Evolutionary conservation across 1,140 invertebrate species (phyloP).

Genomic region (Rhyzopertha dominica): DNA sequence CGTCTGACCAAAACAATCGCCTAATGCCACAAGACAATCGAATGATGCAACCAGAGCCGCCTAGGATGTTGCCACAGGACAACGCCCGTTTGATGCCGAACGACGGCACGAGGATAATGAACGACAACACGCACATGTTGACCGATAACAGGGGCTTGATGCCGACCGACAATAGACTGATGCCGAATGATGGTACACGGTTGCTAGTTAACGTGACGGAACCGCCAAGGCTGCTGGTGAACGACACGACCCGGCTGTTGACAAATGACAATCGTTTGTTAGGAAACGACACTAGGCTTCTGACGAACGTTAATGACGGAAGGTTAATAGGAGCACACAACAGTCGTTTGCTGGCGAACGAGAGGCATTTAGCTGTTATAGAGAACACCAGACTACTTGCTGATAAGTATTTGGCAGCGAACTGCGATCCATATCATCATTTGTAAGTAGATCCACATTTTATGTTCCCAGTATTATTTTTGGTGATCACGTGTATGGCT

Average conservation of each 20-base stretch:
- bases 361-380: constrained; percentile 35
- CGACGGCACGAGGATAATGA: constrained; percentile 31
- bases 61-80: constrained; percentile 31
- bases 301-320: constrained; percentile 34
- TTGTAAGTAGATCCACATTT: too few species aligned
- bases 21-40: constrained; percentile 20
- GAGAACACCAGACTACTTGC: constrained; percentile 36
- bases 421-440: constrained; percentile 43
- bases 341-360: constrained; percentile 21
- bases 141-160: constrained; percentile 29
- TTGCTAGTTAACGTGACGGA: constrained; percentile 38
- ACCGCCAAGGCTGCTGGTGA: constrained; percentile 33
- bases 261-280: constrained; percentile 34
- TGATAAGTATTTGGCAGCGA: constrained; percentile 42
- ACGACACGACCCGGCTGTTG: constrained; percentile 25
- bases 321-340: too few species aligned
- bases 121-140: constrained; percentile 32
- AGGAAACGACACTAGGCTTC: constrained; percentile 33
- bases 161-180: constrained; percentile 23
- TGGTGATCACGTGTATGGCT: too few species aligned
- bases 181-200: constrained; percentile 25
- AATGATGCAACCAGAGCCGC: constrained; percentile 31
- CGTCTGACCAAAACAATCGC: constrained; percentile 15
- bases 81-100: constrained; percentile 24
- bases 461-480: too few species aligned